Evolutionary conservation across 1,140 invertebrate genomes (phyloP).

Genomic region (Drosophila tropicalis): DNA sequence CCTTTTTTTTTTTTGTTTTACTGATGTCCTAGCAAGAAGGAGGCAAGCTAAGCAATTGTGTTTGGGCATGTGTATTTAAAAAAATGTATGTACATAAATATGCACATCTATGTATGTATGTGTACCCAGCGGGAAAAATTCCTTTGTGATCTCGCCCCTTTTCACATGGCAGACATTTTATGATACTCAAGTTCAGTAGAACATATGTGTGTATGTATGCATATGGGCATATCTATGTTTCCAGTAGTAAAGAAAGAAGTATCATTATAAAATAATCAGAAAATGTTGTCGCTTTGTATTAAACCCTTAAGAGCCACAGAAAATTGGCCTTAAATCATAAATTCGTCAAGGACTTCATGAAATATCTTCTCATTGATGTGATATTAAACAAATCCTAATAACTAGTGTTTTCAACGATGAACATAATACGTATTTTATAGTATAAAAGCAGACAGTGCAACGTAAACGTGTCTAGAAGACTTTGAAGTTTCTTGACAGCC

Average conservation of each 20-base stretch:
- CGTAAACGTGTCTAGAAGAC: conserved; percentile 5
- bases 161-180: conserved; percentile 17
- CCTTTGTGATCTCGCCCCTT: conserved; percentile 11
- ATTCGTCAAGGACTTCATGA: background rate
- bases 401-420: background rate
- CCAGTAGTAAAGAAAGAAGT: background rate
- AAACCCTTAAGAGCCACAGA: background rate
- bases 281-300: background rate
- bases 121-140: conserved; percentile 13
- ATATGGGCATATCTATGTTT: conserved; percentile 5
- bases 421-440: background rate
- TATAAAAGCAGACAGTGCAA: background rate
- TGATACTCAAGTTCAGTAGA: conserved; percentile 38
- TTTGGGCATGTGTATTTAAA: conserved; percentile 3
- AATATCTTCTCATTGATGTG: background rate
- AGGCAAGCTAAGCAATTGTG: background rate
- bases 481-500: background rate
- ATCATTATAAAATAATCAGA: background rate
- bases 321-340: background rate
- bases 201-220: conserved; percentile 20
- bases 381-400: background rate
- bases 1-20: background rate
- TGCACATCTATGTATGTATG: conserved; percentile 6
- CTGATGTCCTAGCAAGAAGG: background rate
- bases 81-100: conserved; percentile 6